Percentiles rank a stretch among this genome's conserved stretches.
phyloP scores from a whole-genome alignment of 1,140 invertebrate genomes.

The Pinna nobilis region DNA sequence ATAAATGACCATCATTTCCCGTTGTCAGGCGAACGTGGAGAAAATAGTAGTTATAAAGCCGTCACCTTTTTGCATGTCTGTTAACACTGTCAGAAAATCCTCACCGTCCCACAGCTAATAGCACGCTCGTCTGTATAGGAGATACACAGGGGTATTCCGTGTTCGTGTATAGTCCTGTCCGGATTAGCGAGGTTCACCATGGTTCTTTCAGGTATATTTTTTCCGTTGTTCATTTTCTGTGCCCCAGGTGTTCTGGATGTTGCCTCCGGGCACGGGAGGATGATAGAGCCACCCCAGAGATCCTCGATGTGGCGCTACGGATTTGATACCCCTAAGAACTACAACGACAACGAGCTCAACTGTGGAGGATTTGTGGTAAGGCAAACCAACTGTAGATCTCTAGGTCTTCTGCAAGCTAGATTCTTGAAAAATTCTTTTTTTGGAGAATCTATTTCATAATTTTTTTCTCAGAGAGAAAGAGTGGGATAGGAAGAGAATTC shows the following conservation, averaged over 20 bases:
- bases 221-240: neutral
- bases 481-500: too few species aligned
- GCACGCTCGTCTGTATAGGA: neutral
- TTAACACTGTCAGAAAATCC: neutral
- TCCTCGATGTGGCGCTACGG: constrained; percentile 96
- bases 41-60: constrained; percentile 1
- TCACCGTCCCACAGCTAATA: neutral
- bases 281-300: constrained; percentile 92
- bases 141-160: neutral
- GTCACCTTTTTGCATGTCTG: neutral
- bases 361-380: constrained; percentile 85
- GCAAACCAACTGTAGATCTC: too few species aligned
- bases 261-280: constrained; percentile 82
- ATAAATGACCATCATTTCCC: too few species aligned
- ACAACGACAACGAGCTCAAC: constrained; percentile 91
- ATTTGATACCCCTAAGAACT: constrained; percentile 92
- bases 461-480: too few species aligned
- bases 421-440: too few species aligned
- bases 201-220: neutral
- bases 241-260: neutral
- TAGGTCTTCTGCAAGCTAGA: too few species aligned
- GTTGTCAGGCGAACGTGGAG: too few species aligned
- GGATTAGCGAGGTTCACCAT: neutral
- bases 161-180: neutral
- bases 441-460: too few species aligned